Base-by-base conservation (phyloP, 2,888 invertebrate genomes). In the Dyspetes luteomarginatus region DNA sequence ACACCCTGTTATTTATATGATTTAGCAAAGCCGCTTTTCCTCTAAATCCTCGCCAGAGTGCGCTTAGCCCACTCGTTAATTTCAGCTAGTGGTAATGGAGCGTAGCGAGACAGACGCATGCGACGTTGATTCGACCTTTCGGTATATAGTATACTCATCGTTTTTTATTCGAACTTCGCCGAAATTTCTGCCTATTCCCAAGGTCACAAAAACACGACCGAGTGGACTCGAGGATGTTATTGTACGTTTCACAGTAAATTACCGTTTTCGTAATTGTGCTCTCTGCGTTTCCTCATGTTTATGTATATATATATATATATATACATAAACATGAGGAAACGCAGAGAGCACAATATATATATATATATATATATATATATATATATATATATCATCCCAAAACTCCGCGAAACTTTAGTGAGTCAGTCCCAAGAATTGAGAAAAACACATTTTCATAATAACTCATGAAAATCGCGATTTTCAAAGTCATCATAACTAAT, bases 21-120 rank as follows among this genome's bases (percentile, higher is more conserved):
- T 15, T 3, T n/a, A 26, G 26, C 1, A n/a, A 36, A 5, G 28
- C 41, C 12, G 36, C 41, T 22, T 12, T 19, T 52, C 28, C 26
- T 22, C 36, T 62, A 45, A 67, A 75, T 75, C 36, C n/a, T 15
- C 28, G 45, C 67, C 48, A 36, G 48, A 19, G 36, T 7, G 22
- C 9, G 9, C 36, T 28, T 50, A 15, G 12, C 36, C n/a, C 24
- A 15, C 50, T 19, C 50, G 19, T 72, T 62, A 72, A 4, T 60
- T 19, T 19, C 17, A 9, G 30, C 45, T 15, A 68, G 73, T 74
- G 55, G 64, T 73, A 48, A 60, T 55, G 45, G 64, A 36, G 22
- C 64, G 55, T 15, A 48, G 15, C 28, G 12, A 58, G 64, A 60
- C 78, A 55, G 73, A 73, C 73, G 12, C 22, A n/a, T n/a, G 19